Evolutionary conservation across 2,113 vertebrate genomes (phyloP).

Genomic region (Paralichthys olivaceus): DNA sequence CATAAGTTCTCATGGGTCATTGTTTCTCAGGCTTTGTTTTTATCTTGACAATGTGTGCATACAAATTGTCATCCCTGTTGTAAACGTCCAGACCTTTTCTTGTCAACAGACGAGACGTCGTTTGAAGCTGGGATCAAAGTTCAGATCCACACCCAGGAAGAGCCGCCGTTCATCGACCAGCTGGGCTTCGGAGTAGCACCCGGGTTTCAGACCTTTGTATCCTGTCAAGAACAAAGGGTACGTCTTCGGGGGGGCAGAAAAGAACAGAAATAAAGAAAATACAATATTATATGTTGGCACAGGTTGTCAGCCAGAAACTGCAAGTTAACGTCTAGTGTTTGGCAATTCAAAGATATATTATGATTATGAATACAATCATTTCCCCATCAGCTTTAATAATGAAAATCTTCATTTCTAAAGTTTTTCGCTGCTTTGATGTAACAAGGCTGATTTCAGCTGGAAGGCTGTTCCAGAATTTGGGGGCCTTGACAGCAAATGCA

Average conservation of each 20-base stretch:
- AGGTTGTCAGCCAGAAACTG: background rate
- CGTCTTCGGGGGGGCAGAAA: slow-evolving; percentile 48
- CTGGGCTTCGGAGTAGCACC: slow-evolving; percentile 97
- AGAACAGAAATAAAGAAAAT: background rate
- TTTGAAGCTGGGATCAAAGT: slow-evolving; percentile 99
- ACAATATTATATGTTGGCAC: background rate
- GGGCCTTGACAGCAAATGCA: background rate
- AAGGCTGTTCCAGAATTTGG: background rate
- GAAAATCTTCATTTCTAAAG: background rate
- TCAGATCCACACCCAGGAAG: slow-evolving; percentile 98
- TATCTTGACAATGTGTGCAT: slow-evolving; percentile 26
- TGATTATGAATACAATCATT: too few relatives aligned
- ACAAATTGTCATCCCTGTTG: slow-evolving; percentile 34
- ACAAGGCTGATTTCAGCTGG: background rate
- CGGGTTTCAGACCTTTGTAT: slow-evolving; percentile 98
- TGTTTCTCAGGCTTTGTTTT: background rate
- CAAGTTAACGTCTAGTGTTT: background rate
- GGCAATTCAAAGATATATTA: too few relatives aligned
- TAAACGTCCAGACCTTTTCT: slow-evolving; percentile 45
- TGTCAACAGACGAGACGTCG: slow-evolving; percentile 91
- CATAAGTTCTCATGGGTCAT: background rate
- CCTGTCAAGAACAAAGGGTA: slow-evolving; percentile 98
- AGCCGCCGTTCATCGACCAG: slow-evolving; percentile 98
- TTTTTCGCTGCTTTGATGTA: background rate
- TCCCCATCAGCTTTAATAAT: background rate